Evolutionary conservation across 2,797 vertebrate genomes (phyloP), one percentile per base, ranked within the genome.

Genomic region (Periparus ater): DNA sequence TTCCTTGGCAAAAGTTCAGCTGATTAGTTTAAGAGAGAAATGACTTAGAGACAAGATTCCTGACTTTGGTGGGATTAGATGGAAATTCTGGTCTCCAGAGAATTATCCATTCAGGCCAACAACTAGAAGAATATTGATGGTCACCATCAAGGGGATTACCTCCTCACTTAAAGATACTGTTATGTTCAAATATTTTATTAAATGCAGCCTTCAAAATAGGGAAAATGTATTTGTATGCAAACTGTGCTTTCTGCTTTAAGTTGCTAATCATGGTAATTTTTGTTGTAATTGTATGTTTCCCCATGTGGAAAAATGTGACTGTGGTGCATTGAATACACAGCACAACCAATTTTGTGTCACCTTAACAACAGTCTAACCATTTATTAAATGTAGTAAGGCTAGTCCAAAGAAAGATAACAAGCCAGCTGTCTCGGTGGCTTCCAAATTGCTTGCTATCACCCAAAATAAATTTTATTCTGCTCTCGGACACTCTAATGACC

Each of bases 331-430:
- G 88, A 92, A 91, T 79, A 85, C 36, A 17, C 71, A 63, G 60
- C 53, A 79, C 57, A 71, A 76, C 53, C 34, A 74, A 81, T 92
- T 76, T 77, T 74, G 60, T 79, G 78, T 92, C n/a, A 0, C 71
- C 71, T 92, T 93, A 93, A 89, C 51, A 94, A 89, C 63, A 95
- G 42, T 26, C 50, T 96, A 93, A 60, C 63, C 44, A 82, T 91
- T 90, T 72, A 90, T 95, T 96, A 87, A 94, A 75, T 44, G 60
- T 18, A 79, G 63, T 73, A 95, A 88, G 81, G 36, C 19, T 82
- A 88, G 61, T 85, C 88, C 92, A 95, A 94, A 92, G 93, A 86
- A 38, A 85, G 51, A 79, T 86, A 82, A 89, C 62, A 95, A 92
- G 57, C 74, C 93, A 91, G 67, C 51, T 95, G 88, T 74, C 74